Evolutionary conservation across 1,140 invertebrate genomes (phyloP).

Genomic region (Diplogasteroides magnus): DNA sequence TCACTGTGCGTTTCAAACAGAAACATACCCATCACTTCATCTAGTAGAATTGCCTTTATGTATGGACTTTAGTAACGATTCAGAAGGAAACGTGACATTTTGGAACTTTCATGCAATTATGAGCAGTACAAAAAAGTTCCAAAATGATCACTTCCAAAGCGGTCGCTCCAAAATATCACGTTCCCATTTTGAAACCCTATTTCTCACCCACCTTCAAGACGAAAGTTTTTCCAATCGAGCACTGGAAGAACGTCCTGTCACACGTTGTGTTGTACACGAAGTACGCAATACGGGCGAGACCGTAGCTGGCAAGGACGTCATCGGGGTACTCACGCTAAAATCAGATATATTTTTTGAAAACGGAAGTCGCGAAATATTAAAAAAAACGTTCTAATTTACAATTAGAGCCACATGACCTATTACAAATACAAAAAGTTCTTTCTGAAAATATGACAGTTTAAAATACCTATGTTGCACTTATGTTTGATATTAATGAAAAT

Average conservation of each 20-base stretch:
- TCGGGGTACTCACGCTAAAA: slow-evolving; percentile 29
- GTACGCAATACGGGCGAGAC: slow-evolving; percentile 34
- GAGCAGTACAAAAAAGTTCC: no score
- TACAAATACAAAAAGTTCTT: neutral
- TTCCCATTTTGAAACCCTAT: neutral
- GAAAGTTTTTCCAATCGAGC: slow-evolving; percentile 37
- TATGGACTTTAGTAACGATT: no score
- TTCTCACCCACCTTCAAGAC: neutral
- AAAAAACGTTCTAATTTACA: no score
- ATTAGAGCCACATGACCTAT: no score
- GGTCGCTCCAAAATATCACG: neutral
- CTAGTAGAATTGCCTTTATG: no score
- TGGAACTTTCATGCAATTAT: no score
- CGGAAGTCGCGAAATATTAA: no score
- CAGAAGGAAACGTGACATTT: no score
- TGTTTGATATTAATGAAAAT: neutral
- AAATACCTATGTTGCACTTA: neutral
- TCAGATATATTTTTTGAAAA: neutral
- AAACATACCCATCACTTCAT: no score
- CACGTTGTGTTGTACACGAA: slow-evolving; percentile 37
- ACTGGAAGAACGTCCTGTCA: slow-evolving; percentile 35
- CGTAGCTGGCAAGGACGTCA: slow-evolving; percentile 25
- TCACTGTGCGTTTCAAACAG: no score
- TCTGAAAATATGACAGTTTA: neutral
- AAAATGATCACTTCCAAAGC: neutral